Conservation (phyloP, 2,888 invertebrate species). For the Drosophila nr. fundita region DNA sequence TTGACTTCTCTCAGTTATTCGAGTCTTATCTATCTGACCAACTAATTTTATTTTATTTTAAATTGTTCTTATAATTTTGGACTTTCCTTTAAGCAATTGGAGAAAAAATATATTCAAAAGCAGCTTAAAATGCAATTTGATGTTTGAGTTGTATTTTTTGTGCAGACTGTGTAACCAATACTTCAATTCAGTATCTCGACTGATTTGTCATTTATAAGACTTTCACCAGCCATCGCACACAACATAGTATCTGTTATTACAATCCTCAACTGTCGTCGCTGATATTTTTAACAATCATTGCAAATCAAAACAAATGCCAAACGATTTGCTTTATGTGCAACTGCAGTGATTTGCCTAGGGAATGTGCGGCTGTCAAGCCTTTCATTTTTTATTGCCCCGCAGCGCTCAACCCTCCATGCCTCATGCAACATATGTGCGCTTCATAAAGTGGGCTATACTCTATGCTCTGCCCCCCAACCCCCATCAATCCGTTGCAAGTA, state of each 20-base stretch:
- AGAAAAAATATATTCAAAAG: neutral
- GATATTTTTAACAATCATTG: conserved; percentile 71
- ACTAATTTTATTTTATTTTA: no score
- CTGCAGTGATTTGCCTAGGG: conserved; percentile 82
- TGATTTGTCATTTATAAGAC: conserved; percentile 14
- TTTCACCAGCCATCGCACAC: conserved; percentile 10
- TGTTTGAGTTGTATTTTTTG: neutral
- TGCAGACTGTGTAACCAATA: neutral
- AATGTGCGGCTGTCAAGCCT: conserved; percentile 68
- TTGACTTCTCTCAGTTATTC: no score
- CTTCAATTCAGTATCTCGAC: neutral
- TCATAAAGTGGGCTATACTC: conserved; percentile 69
- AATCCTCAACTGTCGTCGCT: conserved; percentile 50
- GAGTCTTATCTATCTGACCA: no score
- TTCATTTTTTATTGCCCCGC: conserved; percentile 71
- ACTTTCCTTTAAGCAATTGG: neutral
- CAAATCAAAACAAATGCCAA: conserved; percentile 81
- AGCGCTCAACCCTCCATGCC: conserved; percentile 14
- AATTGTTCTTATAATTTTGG: neutral
- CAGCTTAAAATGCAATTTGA: neutral
- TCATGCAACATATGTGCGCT: conserved; percentile 75
- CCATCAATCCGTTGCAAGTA: conserved; percentile 52
- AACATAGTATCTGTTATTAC: conserved; percentile 20
- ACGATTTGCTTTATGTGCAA: conserved; percentile 81
- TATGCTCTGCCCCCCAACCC: neutral